Evolutionary conservation across 2,797 vertebrate species (phyloP).

Genomic region (Mormyrus proboscirostris): DNA sequence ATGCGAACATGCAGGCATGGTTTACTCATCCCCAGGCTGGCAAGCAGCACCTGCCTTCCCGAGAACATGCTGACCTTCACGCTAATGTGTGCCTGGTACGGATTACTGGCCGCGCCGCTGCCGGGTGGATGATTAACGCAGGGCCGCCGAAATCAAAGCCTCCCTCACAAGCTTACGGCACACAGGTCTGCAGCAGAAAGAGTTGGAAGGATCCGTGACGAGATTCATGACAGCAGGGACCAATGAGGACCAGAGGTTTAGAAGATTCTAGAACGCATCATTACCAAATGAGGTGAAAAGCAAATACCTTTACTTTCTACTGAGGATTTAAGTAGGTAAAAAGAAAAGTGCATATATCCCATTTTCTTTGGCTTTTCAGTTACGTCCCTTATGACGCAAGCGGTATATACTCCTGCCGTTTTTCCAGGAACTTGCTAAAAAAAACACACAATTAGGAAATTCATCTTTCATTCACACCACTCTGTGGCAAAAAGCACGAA

Average conservation of each 20-base stretch:
- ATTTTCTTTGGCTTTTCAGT: neutral
- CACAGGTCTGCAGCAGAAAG: neutral
- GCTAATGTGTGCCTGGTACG: constrained; percentile 10
- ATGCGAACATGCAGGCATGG: neutral
- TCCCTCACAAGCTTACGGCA: neutral
- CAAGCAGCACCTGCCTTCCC: neutral
- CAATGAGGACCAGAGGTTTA: neutral
- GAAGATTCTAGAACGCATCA: neutral
- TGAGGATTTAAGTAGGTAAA: neutral
- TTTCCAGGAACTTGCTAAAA: neutral
- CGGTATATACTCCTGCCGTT: neutral
- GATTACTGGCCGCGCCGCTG: neutral
- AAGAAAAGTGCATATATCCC: neutral
- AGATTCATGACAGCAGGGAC: neutral
- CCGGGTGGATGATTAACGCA: constrained; percentile 23
- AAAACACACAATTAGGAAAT: neutral
- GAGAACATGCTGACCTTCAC: constrained; percentile 19
- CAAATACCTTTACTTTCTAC: neutral
- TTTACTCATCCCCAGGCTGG: neutral
- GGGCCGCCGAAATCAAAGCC: constrained; percentile 5
- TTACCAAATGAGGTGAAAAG: neutral
- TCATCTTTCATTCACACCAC: neutral
- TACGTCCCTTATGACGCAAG: neutral
- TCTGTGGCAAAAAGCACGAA: neutral
- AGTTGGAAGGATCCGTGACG: neutral